Base-by-base conservation (phyloP, 2,888 invertebrate genomes). In the Norana najaformis region DNA sequence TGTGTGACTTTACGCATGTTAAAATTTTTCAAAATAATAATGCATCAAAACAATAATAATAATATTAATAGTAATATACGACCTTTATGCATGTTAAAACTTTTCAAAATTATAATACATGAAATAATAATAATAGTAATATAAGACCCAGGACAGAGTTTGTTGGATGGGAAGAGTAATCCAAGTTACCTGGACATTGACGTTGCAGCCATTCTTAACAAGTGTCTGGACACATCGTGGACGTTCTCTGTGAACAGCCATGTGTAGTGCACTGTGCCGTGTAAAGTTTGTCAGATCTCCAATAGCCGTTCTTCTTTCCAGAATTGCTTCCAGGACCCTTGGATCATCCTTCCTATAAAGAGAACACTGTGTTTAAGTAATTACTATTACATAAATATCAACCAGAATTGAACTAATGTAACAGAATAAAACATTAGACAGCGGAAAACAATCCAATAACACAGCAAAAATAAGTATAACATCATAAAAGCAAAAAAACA, bases 101-200 rank as follows among this genome's bases (percentile, higher is more conserved):
- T n/a, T n/a, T n/a, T n/a, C n/a, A n/a, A n/a, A n/a, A n/a, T n/a
- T n/a, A n/a, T n/a, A n/a, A n/a, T n/a, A n/a, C n/a, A n/a, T n/a
- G n/a, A n/a, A n/a, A 18, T 18, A 47, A 47, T 47, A 47, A 47
- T 20, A 16, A 47, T 18, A 18, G 20, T 20, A 18, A 47, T 47
- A 47, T 47, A 47, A 16, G 20, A 47, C 47, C 11, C 20, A 47
- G n/a, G n/a, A n/a, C n/a, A n/a, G 20, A 47, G 47, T 16, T 18
- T 18, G 47, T 16, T 20, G 11, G 47, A 1, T 47, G 23, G n/a
- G n/a, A n/a, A 69, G 69, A 69, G n/a, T n/a, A 37, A 36, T 34
- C 23, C 20, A 35, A 85, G 36, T 85, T 35, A 85, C 85, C 85
- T 85, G 35, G 85, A 85, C 36, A 14, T 85, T 85, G 85, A 85